phyloP scores from a whole-genome alignment of 2,113 vertebrate species.

The Athene cunicularia region DNA sequence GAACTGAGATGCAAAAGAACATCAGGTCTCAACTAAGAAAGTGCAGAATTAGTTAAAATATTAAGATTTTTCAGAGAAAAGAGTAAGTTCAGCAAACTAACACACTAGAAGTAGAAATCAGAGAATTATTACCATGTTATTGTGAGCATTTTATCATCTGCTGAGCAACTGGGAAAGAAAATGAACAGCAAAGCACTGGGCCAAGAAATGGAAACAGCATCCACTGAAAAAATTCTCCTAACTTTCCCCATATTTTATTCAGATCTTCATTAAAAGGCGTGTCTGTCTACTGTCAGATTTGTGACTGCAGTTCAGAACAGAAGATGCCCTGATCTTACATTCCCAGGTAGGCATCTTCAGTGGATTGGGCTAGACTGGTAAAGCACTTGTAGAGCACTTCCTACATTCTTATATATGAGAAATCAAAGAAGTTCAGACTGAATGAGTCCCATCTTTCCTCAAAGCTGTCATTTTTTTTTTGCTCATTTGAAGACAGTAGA shows the following conservation, averaged over 20 bases:
- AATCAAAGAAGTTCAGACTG: background rate
- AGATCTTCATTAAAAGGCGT: background rate
- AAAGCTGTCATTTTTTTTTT: background rate
- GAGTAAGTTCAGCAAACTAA: background rate
- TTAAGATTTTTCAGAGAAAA: background rate
- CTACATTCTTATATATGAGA: background rate
- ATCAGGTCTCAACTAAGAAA: background rate
- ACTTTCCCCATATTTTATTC: background rate
- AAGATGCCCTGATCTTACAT: too few relatives aligned
- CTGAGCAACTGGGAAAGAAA: background rate
- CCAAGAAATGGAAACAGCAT: background rate
- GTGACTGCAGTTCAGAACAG: background rate
- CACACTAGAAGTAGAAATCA: background rate
- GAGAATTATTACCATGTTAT: background rate
- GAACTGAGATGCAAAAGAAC: background rate
- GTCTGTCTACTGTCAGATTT: background rate
- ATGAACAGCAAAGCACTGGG: background rate
- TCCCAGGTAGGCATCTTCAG: background rate
- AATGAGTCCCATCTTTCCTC: background rate
- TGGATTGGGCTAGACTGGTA: background rate
- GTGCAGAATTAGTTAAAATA: background rate
- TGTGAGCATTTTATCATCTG: background rate
- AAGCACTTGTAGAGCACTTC: background rate
- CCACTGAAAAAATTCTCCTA: background rate
- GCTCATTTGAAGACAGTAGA: background rate